A percentile compares a stretch with the other conserved stretches of the same genome.
Evolutionary conservation across 2,113 vertebrate species (phyloP).

Genomic region (Anseranas semipalmata): DNA sequence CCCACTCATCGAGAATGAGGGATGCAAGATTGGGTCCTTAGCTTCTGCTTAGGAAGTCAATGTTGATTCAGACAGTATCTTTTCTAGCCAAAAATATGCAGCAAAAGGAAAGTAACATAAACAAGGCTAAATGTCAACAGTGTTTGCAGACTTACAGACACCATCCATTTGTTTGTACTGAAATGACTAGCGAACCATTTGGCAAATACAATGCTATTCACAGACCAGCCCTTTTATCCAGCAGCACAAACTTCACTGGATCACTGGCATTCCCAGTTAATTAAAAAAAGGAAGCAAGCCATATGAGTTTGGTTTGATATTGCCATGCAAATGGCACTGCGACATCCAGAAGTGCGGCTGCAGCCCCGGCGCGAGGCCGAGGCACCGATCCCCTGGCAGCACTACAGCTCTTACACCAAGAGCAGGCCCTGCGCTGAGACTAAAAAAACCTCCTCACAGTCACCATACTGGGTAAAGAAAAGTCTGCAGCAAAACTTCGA

Average conservation of each 20-base stretch:
- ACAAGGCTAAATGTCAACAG: slow-evolving; percentile 82
- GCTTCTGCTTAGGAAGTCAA: slow-evolving; percentile 73
- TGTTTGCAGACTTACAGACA: slow-evolving; percentile 81
- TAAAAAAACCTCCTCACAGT: not conserved
- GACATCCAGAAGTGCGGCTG: slow-evolving; percentile 32
- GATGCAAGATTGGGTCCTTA: slow-evolving; percentile 51
- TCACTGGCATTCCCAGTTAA: slow-evolving; percentile 74
- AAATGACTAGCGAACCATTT: slow-evolving; percentile 78
- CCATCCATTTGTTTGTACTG: slow-evolving; percentile 81
- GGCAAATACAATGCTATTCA: slow-evolving; percentile 76
- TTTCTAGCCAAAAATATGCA: slow-evolving; percentile 76
- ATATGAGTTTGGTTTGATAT: slow-evolving; percentile 61
- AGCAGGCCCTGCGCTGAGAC: not conserved
- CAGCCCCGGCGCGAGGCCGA: not conserved
- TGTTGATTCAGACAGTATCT: slow-evolving; percentile 77
- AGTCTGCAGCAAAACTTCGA: not conserved
- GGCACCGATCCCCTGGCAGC: not conserved
- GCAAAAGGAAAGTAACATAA: slow-evolving; percentile 81
- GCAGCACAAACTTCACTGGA: slow-evolving; percentile 70
- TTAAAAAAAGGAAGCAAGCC: slow-evolving; percentile 71
- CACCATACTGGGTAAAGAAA: not conserved
- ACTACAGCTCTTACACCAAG: not conserved
- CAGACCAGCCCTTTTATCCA: slow-evolving; percentile 74
- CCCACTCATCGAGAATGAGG: slow-evolving; percentile 1
- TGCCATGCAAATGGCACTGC: slow-evolving; percentile 54